These are phyloP conservation scores for Macrochelys suwanniensis DNA, from an alignment of 2,797 vertebrate genomes.

Conservation along the genomic window DNA sequence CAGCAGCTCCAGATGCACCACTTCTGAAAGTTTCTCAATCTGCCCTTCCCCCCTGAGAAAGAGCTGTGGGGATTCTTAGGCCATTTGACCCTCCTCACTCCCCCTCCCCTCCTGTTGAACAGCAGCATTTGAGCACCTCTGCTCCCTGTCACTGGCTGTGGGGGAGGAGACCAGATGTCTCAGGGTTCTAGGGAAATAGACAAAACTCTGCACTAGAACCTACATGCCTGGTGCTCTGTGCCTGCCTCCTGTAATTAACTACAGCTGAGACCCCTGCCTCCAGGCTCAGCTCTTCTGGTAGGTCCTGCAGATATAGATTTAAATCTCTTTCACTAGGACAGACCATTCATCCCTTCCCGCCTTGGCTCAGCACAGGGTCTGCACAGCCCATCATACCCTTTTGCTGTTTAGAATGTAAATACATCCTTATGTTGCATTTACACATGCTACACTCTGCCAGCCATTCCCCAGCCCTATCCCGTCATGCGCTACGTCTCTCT, in stretches of 20 bases:
- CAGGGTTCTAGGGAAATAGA: background rate
- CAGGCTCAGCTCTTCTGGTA: background rate
- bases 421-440: background rate
- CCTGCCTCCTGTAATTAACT: background rate
- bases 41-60: background rate
- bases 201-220: background rate
- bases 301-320: no score
- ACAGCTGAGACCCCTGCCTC: no score
- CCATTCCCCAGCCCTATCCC: rapidly evolving
- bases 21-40: background rate
- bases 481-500: rapidly evolving
- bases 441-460: rapidly evolving
- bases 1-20: background rate
- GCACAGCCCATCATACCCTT: background rate
- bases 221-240: background rate
- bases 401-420: background rate
- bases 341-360: no score
- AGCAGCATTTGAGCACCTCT: background rate
- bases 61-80: no score
- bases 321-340: background rate
- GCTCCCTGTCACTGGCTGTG: background rate
- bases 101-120: background rate
- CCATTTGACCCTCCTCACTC: background rate
- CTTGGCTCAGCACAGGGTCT: background rate
- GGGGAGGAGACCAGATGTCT: background rate